phyloP scores from a whole-genome alignment of 2,888 invertebrate genomes.

The Notodonta dromedarius region DNA sequence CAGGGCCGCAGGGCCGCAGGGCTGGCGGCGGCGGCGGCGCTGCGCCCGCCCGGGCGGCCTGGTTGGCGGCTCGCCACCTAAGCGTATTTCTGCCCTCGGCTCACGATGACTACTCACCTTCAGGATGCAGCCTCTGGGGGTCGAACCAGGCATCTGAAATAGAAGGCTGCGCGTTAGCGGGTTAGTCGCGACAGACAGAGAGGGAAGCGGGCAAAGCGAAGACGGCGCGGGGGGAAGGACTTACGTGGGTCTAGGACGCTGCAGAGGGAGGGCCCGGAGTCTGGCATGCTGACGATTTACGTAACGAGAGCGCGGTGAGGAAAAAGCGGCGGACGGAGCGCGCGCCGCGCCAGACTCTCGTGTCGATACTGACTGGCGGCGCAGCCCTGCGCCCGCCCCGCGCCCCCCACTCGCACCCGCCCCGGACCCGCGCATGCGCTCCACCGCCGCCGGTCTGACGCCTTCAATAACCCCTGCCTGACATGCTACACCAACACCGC shows the following conservation, averaged over 20 bases:
- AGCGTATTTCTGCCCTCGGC: constrained; percentile 56
- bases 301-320: constrained; percentile 65
- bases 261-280: constrained; percentile 78
- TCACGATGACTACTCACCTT: constrained; percentile 88
- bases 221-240: constrained; percentile 60
- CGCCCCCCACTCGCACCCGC: constrained; percentile 36
- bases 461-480: constrained; percentile 24
- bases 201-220: constrained; percentile 64
- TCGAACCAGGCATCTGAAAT: constrained; percentile 97
- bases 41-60: constrained; percentile 52
- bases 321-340: constrained; percentile 69
- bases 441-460: constrained; percentile 8
- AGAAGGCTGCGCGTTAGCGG: constrained; percentile 84
- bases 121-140: constrained; percentile 95
- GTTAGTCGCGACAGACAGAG: constrained; percentile 79
- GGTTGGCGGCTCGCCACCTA: constrained; percentile 62
- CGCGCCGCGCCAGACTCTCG: constrained; percentile 83
- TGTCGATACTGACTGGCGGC: constrained; percentile 81
- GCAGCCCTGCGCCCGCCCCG: constrained; percentile 62
- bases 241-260: constrained; percentile 79
- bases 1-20: constrained; percentile 47
- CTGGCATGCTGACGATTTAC: constrained; percentile 79
- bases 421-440: constrained; percentile 13
- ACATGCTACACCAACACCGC: constrained; percentile 25
- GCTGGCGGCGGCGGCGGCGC: constrained; percentile 32